A percentile compares a stretch with the other conserved stretches of the same genome.
Conservation (phyloP, 2,888 invertebrate species). For the Phengaris arion region DNA sequence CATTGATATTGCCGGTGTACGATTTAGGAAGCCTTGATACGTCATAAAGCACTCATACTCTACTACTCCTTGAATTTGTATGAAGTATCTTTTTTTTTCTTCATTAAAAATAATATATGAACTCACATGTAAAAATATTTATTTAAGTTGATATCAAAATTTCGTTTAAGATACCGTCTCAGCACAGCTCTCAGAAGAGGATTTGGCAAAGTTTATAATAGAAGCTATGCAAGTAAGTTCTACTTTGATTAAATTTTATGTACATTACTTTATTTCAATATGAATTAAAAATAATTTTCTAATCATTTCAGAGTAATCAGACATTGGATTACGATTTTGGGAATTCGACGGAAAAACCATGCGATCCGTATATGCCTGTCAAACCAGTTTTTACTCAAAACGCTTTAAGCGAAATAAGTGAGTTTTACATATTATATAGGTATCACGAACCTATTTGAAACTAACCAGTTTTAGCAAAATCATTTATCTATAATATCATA, state of each 20-base stretch:
- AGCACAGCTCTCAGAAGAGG: constrained; percentile 29
- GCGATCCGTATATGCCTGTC: constrained; percentile 40
- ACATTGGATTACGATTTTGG: constrained; percentile 33
- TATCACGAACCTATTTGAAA: background rate
- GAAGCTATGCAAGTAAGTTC: constrained; percentile 33
- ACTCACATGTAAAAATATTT: no score
- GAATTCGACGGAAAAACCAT: constrained; percentile 41
- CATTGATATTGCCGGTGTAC: no score
- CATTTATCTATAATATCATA: no score
- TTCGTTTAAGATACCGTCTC: background rate
- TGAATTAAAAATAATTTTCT: background rate
- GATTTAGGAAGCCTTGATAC: no score
- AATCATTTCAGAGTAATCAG: constrained; percentile 34
- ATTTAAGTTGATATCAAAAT: no score
- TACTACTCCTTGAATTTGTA: no score
- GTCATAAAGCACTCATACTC: no score
- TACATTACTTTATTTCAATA: no score
- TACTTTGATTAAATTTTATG: background rate
- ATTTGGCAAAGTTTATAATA: constrained; percentile 33
- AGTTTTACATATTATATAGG: background rate
- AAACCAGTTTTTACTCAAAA: constrained; percentile 47
- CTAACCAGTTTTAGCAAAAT: background rate
- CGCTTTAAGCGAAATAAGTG: constrained; percentile 28
- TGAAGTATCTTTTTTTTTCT: no score
- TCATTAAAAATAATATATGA: no score